A percentile compares a stretch with the other conserved stretches of the same genome.
phyloP scores from a whole-genome alignment of 2,113 vertebrate species.

The Hucho hucho region DNA sequence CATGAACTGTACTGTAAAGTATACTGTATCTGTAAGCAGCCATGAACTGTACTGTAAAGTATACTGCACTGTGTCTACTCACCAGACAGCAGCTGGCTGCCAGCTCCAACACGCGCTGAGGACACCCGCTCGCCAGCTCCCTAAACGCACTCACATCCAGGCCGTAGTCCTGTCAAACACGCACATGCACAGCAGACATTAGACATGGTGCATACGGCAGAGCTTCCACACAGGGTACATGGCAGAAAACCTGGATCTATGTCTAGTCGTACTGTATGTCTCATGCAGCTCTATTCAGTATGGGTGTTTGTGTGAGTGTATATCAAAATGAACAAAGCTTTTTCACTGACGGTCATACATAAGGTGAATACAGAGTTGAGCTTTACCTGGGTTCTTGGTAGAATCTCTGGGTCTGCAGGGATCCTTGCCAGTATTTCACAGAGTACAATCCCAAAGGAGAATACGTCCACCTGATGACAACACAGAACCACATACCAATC shows the following conservation, averaged over 20 bases:
- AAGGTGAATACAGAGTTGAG: background rate
- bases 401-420: constrained; percentile 84
- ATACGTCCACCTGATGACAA: constrained; percentile 82
- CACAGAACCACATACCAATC: too few species aligned
- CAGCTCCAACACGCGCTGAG: constrained; percentile 74
- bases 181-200: background rate
- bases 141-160: constrained; percentile 78
- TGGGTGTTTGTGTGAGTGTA: background rate
- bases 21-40: background rate
- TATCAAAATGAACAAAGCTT: background rate
- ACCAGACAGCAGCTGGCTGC: constrained; percentile 81
- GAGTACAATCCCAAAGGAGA: constrained; percentile 88
- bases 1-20: background rate
- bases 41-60: background rate
- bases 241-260: background rate
- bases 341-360: background rate
- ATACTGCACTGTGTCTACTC: constrained; percentile 26
- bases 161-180: constrained; percentile 78
- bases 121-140: constrained; percentile 76
- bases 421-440: constrained; percentile 86
- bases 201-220: background rate
- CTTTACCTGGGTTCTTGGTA: constrained; percentile 83
- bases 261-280: too few species aligned
- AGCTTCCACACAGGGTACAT: background rate
- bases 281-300: background rate